Percentiles rank a stretch among this genome's conserved stretches.
Evolutionary conservation across 2,113 vertebrate species (phyloP).

Genomic region (Orycteropus afer): DNA sequence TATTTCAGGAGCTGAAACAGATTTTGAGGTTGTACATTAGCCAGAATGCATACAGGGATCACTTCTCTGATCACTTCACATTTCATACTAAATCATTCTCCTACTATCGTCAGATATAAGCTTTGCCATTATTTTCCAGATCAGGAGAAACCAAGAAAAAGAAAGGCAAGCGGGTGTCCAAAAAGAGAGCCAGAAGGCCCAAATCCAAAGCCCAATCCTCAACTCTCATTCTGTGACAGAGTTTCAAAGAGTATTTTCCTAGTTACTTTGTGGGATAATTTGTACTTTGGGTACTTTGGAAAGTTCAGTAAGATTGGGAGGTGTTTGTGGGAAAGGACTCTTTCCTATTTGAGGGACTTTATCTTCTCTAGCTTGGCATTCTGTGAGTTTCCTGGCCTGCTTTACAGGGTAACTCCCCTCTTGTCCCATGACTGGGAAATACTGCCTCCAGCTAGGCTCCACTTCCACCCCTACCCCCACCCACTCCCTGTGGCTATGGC

Average conservation of each 20-base stretch:
- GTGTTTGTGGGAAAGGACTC: background rate
- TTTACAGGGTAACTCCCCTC: background rate
- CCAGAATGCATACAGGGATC: background rate
- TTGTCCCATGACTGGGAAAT: background rate
- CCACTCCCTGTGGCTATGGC: background rate
- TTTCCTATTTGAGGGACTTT: background rate
- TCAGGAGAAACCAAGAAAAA: background rate
- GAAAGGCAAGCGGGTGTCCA: background rate
- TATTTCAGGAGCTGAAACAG: slow-evolving; percentile 89
- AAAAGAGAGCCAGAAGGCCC: background rate
- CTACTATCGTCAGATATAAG: background rate
- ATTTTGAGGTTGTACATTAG: slow-evolving; percentile 26
- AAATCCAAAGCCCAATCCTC: background rate
- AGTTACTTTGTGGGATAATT: background rate
- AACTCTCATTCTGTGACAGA: background rate
- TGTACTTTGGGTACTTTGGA: background rate
- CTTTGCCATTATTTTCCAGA: slow-evolving; percentile 5
- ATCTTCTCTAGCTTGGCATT: background rate
- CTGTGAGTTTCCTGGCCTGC: background rate
- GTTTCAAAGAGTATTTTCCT: background rate
- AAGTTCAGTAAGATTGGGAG: background rate
- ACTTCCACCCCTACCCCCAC: background rate
- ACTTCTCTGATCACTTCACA: background rate
- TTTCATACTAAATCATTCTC: background rate
- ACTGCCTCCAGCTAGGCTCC: background rate